These are phyloP conservation scores for Tursiops truncatus DNA, from an alignment of 2,113 vertebrate genomes.

Conservation along the genomic window DNA sequence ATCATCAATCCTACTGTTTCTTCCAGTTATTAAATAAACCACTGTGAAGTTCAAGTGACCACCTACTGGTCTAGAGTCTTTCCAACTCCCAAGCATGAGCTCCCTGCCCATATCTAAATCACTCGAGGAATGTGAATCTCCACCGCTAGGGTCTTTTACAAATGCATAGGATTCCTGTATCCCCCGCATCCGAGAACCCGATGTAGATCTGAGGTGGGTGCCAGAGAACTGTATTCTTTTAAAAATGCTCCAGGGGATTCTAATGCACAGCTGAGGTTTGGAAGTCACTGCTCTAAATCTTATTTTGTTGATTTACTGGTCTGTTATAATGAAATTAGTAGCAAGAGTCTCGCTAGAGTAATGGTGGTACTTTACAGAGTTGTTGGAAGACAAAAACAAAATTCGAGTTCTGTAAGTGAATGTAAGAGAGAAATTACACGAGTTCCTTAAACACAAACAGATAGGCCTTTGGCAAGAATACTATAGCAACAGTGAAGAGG, in stretches of 20 bases:
- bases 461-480: conserved; percentile 27
- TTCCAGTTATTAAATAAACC: conserved; percentile 29
- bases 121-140: background rate
- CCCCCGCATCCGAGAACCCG: background rate
- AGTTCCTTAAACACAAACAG: conserved; percentile 55
- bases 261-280: background rate
- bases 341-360: background rate
- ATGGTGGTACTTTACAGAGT: background rate
- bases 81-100: background rate
- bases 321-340: conserved; percentile 12
- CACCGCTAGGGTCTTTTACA: background rate
- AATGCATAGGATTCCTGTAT: background rate
- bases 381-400: conserved; percentile 17
- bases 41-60: background rate
- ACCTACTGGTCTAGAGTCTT: background rate
- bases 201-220: background rate
- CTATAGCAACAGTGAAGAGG: conserved; percentile 43
- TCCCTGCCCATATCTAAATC: background rate
- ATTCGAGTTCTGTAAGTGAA: background rate
- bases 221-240: background rate
- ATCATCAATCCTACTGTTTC: conserved; percentile 1
- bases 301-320: conserved; percentile 8
- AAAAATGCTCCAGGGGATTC: conserved; percentile 11
- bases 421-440: background rate
- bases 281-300: conserved; percentile 33